A percentile compares a stretch with the other conserved stretches of the same genome.
These are phyloP conservation scores for Pungitius pungitius DNA, from an alignment of 2,113 vertebrate genomes.

Conservation along the genomic window DNA sequence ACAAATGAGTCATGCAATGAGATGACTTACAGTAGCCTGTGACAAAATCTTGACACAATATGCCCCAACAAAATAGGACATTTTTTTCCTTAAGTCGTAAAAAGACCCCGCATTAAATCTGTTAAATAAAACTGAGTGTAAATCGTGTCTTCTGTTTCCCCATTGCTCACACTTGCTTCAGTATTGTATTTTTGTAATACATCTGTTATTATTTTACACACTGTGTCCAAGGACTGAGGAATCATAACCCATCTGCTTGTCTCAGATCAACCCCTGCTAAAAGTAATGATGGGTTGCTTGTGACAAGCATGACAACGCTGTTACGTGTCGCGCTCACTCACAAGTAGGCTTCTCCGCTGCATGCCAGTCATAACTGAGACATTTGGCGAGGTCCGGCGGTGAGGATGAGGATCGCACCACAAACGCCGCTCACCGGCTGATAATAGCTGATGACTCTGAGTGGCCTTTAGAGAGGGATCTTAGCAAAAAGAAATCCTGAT, in stretches of 20 bases:
- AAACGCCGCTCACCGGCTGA: conserved; percentile 40
- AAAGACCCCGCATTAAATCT: background rate
- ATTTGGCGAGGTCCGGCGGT: conserved; percentile 54
- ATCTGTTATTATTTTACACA: conserved; percentile 40
- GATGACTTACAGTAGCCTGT: background rate
- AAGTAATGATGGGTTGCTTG: conserved; percentile 66
- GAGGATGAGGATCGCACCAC: conserved; percentile 62
- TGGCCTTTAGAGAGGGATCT: conserved; percentile 58
- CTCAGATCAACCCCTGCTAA: conserved; percentile 67
- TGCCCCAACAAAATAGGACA: background rate
- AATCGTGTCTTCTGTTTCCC: background rate
- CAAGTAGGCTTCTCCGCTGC: conserved; percentile 44
- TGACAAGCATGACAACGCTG: conserved; percentile 61
- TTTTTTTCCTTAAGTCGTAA: background rate
- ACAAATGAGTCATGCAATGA: background rate
- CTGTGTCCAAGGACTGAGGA: conserved; percentile 38
- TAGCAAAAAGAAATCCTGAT: conserved; percentile 65
- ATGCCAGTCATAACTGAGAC: conserved; percentile 64
- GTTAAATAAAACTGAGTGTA: background rate
- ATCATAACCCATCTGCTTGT: conserved; percentile 55
- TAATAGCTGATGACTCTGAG: conserved; percentile 60
- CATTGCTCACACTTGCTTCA: background rate
- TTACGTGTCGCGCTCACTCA: conserved; percentile 62
- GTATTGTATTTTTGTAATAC: conserved; percentile 20
- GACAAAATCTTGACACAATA: background rate